Evolutionary conservation across 1,140 invertebrate species (phyloP), one percentile per base, ranked within the genome.

Genomic region (Elymnias hypermnestra): DNA sequence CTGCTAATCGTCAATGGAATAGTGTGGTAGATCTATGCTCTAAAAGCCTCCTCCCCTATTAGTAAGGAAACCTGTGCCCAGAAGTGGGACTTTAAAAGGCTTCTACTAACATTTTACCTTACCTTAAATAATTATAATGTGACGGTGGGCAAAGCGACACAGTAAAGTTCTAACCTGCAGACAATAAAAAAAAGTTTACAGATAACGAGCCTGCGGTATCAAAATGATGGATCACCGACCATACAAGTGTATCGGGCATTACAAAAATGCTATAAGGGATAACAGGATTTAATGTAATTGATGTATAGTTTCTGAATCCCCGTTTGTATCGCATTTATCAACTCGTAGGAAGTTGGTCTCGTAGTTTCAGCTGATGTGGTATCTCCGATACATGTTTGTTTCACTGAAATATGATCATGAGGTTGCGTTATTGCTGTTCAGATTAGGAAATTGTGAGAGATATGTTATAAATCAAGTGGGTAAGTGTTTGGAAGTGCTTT

Each of bases 221-320:
- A 47, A 15, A 12, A 52, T 69, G 65, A 69, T 62, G 60, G 58
- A 69, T 69, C 23, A 42, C 52, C 39, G 33, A 22, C 42, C 15
- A 17, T 9, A 15, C 21, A 9, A 19, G 25, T 22, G 8, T 40
- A 29, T 12, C 33, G 4, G 22, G 23, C 28, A 10, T 17, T 8
- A 15, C 12, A 42, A 42, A 45, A 26, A 45, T 53, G 35, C 29
- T 42, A 33, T 38, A 45, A 7, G 31, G 10, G 13, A 50, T 43
- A 19, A 9, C 37, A 14, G 18, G 19, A 29, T 37, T 40, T 47
- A 40, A n/a, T n/a, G 36, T 39, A 33, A 9, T 39, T 23, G 13
- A 28, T 33, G 23, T 40, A 47, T 15, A 21, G 19, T 31, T 40
- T 25, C 45, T 13, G 28, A 39, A 8, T 6, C 3, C 8, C 12